Evolutionary conservation across 2,888 invertebrate species (phyloP).

Genomic region (Noctua janthe): DNA sequence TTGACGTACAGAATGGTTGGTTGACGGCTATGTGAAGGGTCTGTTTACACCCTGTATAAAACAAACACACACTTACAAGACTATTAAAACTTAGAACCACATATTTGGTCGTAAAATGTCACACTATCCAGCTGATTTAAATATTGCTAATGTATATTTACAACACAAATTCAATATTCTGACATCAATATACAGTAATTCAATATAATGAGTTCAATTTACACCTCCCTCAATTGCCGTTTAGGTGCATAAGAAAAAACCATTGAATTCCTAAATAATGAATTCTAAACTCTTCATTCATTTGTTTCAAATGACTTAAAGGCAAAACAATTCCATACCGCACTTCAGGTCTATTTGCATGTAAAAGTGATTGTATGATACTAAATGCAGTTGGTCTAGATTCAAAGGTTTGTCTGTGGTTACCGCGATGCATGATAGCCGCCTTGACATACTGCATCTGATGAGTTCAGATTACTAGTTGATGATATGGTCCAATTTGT

Average conservation of each 20-base stretch:
- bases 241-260: background rate
- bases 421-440: slow-evolving; percentile 57
- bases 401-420: slow-evolving; percentile 64
- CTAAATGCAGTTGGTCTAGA: slow-evolving; percentile 57
- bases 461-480: slow-evolving; percentile 54
- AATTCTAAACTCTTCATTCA: background rate
- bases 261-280: background rate
- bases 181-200: background rate
- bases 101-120: background rate
- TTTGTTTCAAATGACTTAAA: slow-evolving; percentile 8
- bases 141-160: slow-evolving; percentile 12
- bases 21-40: too few species aligned
- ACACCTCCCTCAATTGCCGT: background rate
- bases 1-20: too few species aligned
- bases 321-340: slow-evolving; percentile 3
- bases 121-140: background rate
- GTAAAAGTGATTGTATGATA: slow-evolving; percentile 55
- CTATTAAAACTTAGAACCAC: background rate
- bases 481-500: slow-evolving; percentile 27
- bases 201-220: background rate
- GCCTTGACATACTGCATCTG: slow-evolving; percentile 61
- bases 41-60: too few species aligned
- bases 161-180: background rate
- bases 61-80: background rate
- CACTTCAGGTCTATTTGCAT: slow-evolving; percentile 34